Evolutionary conservation across 1,140 invertebrate genomes (phyloP), one percentile per base, ranked within the genome.

Genomic region (Papilio glaucus): DNA sequence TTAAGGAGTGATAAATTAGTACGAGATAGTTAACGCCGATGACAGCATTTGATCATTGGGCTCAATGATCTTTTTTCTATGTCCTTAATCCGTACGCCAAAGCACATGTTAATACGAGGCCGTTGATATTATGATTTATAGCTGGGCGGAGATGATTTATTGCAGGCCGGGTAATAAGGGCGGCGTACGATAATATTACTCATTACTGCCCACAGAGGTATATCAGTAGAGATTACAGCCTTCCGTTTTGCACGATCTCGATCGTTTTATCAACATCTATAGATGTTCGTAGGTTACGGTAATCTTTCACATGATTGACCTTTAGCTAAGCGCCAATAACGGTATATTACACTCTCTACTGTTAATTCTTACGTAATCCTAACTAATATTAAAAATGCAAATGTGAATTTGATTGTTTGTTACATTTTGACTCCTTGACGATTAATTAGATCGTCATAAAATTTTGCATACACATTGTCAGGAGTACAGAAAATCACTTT

Each of bases 91-190:
- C 21, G 21, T 24, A 49, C 45, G 2, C n/a, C 49, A 12, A 24
- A 33, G 29, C 24, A 57, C 7, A 57, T 57, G 49, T 57, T 57
- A 53, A 53, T 57, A 57, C 24, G 49, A 24, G 37, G 5, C 15
- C 37, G 62, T 65, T 65, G 62, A 65, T 65, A 65, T 15, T 7
- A 53, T 65, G 62, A 65, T 65, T 38, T 65, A 65, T 65, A 8
- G 37, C 37, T 61, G 29, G 60, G 13, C 13, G 29, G 37, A 39
- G 33, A 65, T 65, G 60, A 62, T 62, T 62, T 65, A 65, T 65
- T 9, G 15, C 15, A 18, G 18, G 37, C 62, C 4, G n/a, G 18
- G 62, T 65, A 65, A 65, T 65, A 65, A 65, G 62, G 62, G 62
- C 62, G 24, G 29, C 60, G 12, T 61, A 57, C 2, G 21, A 57